Base-by-base conservation (phyloP, 2,888 invertebrate genomes). In the Oscheius sp. region DNA sequence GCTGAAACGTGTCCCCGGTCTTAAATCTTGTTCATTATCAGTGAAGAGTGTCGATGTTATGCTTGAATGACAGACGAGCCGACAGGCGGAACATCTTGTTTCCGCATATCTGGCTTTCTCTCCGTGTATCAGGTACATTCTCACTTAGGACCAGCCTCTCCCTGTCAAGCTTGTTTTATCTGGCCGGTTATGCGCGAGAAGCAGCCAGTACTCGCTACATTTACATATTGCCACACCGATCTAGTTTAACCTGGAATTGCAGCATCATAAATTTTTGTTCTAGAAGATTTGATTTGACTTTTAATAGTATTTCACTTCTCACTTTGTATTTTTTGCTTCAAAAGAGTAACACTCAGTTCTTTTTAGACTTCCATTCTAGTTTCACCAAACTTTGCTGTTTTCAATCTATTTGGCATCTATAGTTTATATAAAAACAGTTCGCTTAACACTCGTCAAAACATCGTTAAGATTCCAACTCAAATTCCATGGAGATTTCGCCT, bases 141-240 rank as follows among this genome's bases (percentile, higher is more conserved):
- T 63, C 63, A 63, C 48, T 68, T 68, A 55, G 68, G 68, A 68
- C 68, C 68, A 35, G 68, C 68, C 68, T 53, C 53, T 51, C 13
- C 42, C 35, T 51, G 55, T 68, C 68, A 68, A 42, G 68, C 68
- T 68, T 68, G 68, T 68, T 68, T 68, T 68, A 53, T 53, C 68
- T 68, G 53, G 53, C 68, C 68, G 68, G 68, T 68, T 37, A 53
- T 55, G 55, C 33, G 68, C 42, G 42, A 42, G 3, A 68, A 68
- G 68, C 53, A 68, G 53, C 68, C 53, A 68, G 68, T 68, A 68
- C 68, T 68, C 55, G 68, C 68, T 68, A 68, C 68, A 68, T 68
- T 68, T 68, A 68, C 68, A 68, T 68, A 68, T 68, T 68, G 50
- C 53, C 55, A 7, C 33, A n/a, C 66, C n/a, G 21, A 66, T 51